Evolutionary conservation across 53 echinoderm and acorn worm species (phyloP).

Genomic region (Paelopatides confundens): DNA sequence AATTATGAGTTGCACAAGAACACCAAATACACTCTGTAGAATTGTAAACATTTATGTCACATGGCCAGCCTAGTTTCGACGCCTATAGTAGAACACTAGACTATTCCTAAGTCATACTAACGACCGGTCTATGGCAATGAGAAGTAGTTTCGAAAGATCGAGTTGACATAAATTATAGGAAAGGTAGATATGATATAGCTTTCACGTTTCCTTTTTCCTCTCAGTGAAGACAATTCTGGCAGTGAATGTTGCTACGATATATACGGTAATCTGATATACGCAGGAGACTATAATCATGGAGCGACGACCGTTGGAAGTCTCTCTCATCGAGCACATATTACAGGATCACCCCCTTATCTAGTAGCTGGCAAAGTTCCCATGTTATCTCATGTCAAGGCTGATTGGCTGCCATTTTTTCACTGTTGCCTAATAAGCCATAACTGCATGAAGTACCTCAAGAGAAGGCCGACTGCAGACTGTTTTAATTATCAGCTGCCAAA

Average conservation of each 20-base stretch:
- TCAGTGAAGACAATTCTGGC: constrained; percentile 37
- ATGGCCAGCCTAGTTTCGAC: no score
- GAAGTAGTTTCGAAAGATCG: no score
- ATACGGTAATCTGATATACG: constrained; percentile 64
- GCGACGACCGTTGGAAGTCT: constrained; percentile 40
- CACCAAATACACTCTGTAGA: no score
- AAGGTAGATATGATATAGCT: no score
- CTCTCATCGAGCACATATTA: constrained; percentile 49
- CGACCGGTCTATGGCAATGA: no score
- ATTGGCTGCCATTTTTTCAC: constrained; percentile 34
- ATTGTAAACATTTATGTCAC: no score
- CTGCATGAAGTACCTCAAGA: constrained; percentile 30
- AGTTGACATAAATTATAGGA: no score
- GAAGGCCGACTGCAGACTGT: constrained; percentile 61
- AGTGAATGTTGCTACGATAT: constrained; percentile 73
- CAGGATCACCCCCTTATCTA: constrained; percentile 51
- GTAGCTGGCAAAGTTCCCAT: constrained; percentile 30
- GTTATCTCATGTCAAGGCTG: constrained; percentile 37
- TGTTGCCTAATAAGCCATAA: constrained; percentile 42
- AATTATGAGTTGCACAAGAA: no score
- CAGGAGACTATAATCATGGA: constrained; percentile 59
- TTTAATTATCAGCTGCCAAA: constrained; percentile 20
- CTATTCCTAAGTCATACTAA: no score
- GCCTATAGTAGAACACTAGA: no score
- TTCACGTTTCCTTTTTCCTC: no score